Evolutionary conservation across 2,113 vertebrate genomes (phyloP).

Genomic region (Rhadina sibilatrix): DNA sequence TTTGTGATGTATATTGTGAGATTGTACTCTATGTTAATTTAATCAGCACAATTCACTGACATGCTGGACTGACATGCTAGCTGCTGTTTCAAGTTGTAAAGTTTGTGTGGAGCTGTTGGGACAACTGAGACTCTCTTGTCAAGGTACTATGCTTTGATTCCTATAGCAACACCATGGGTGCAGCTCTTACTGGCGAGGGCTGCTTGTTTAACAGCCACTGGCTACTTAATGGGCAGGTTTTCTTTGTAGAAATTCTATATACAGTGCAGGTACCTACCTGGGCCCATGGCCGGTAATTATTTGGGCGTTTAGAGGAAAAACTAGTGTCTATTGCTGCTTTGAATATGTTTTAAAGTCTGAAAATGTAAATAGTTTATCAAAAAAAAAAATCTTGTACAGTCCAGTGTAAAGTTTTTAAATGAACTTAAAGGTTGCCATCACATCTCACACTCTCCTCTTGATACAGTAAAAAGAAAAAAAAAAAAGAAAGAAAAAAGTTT

Average conservation of each 20-base stretch:
- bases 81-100: constrained; percentile 90
- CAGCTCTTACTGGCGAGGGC: constrained; percentile 79
- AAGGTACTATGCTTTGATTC: constrained; percentile 93
- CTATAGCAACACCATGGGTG: constrained; percentile 89
- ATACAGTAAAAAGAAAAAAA: constrained; percentile 81
- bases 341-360: constrained; percentile 98
- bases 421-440: constrained; percentile 96
- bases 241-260: constrained; percentile 86
- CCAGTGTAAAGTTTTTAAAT: constrained; percentile 99
- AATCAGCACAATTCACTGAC: constrained; percentile 99
- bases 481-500: constrained; percentile 79
- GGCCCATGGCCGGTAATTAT: constrained; percentile 89
- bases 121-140: constrained; percentile 82
- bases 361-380: constrained; percentile 99
- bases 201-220: constrained; percentile 77
- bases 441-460: constrained; percentile 92
- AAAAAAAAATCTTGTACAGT: constrained; percentile 97
- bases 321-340: constrained; percentile 99
- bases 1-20: constrained; percentile 97
- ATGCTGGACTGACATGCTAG: constrained; percentile 99
- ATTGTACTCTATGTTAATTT: constrained; percentile 99
- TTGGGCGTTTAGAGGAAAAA: constrained; percentile 90
- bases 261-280: constrained; percentile 92
- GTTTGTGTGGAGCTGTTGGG: constrained; percentile 83
- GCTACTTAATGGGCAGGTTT: constrained; percentile 82